Base-by-base conservation (phyloP, 2,888 invertebrate genomes). In the Synanthedon myopaeformis region DNA sequence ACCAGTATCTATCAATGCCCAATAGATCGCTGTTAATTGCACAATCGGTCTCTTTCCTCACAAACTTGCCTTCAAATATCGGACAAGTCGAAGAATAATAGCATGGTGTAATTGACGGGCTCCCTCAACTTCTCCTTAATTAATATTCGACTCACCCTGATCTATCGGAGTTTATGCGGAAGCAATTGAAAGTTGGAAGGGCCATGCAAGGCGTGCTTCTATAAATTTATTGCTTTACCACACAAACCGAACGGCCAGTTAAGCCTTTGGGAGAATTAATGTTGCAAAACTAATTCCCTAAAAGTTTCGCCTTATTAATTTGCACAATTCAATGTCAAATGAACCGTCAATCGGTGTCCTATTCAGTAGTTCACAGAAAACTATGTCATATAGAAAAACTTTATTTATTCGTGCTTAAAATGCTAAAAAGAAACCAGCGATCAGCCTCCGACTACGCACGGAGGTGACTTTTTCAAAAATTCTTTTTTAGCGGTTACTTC, bases 101-200 rank as follows among this genome's bases (percentile, higher is more conserved):
- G 67, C 57, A 61, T 61, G 63, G 67, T 75, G 69, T 71, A 74
- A 77, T 70, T 70, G 76, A 74, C 72, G 69, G 23, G 70, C 65
- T 65, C 66, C 65, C 67, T 63, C 60, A 76, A 74, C 71, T 72
- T 72, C 55, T 63, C 58, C 64, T 70, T 74, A 74, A 79, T 79
- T 76, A 76, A 78, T 78, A 74, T 74, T 66, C 64, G 61, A 68
- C 62, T 64, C 64, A 59, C 60, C 59, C 57, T 66, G 60, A 70
- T 74, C 70, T 69, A 70, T 72, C 65, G 61, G 59, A 72, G 66
- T 70, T 71, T 65, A 66, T 64, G 65, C 61, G 63, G 59, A 63
- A 65, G 45, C 45, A 45, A 45, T 45, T 45, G 45, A 45, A 45
- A 45, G 45, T 45, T 52, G 49, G 53, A 54, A 52, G 41, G 54